A percentile compares a stretch with the other conserved stretches of the same genome.
These are phyloP conservation scores for Neosalanx taihuensis DNA, from an alignment of 2,797 vertebrate genomes.

Conservation along the genomic window DNA sequence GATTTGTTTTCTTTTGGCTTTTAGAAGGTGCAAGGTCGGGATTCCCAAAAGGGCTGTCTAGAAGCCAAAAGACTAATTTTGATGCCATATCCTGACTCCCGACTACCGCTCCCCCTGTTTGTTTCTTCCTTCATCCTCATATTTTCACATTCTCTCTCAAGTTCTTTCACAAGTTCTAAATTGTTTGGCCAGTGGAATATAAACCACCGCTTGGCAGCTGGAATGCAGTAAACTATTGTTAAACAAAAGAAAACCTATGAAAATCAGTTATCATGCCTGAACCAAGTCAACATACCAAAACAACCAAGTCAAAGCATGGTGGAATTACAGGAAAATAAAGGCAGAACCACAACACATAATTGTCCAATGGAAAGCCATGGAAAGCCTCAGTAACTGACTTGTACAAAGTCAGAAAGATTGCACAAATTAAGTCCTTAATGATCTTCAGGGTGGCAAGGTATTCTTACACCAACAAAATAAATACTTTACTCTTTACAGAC, in stretches of 20 bases:
- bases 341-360: slow-evolving; percentile 24
- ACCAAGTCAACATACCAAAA: slow-evolving; percentile 31
- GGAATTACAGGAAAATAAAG: slow-evolving; percentile 34
- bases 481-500: slow-evolving; percentile 59
- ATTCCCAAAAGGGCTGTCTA: slow-evolving; percentile 50
- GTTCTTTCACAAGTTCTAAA: slow-evolving; percentile 9
- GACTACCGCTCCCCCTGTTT: slow-evolving; percentile 44
- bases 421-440: slow-evolving; percentile 47
- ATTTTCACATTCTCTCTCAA: slow-evolving; percentile 30
- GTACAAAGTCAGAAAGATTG: slow-evolving; percentile 38
- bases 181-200: neutral
- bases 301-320: slow-evolving; percentile 16
- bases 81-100: slow-evolving; percentile 46
- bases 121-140: slow-evolving; percentile 2
- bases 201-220: slow-evolving; percentile 9
- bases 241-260: slow-evolving; percentile 11
- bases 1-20: slow-evolving; percentile 48
- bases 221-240: neutral
- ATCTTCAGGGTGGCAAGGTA: slow-evolving; percentile 47
- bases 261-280: slow-evolving; percentile 8
- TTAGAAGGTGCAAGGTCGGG: slow-evolving; percentile 47
- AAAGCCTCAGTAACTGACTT: slow-evolving; percentile 52
- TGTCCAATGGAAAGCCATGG: slow-evolving; percentile 43
- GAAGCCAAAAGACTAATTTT: slow-evolving; percentile 53
- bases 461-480: slow-evolving; percentile 60